Evolutionary conservation across 2,797 vertebrate genomes (phyloP), one percentile per base, ranked within the genome.

Genomic region (Schizothorax lantsangensis): DNA sequence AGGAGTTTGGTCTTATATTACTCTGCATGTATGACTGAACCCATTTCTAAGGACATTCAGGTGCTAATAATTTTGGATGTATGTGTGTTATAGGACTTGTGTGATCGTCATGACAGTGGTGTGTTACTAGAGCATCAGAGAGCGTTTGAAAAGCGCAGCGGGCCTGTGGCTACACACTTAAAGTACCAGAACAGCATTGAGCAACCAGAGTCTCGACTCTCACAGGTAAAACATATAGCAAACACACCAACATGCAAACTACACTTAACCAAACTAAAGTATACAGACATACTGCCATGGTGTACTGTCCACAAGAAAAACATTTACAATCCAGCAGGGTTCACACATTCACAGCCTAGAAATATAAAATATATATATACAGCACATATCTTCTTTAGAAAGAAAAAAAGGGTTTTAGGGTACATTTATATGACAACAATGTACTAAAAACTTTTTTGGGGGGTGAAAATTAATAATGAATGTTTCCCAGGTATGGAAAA

Each of bases 71-170:
- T 21, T 47, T 75, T 90, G 69, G 30, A 3, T 59, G 11, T 52
- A 4, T 84, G 11, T 69, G 43, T 87, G 40, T 75, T 75, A 23
- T 68, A 99, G 98, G 98, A 99, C 90, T 95, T 99, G 89, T 99
- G 98, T 6, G 98, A 99, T 91, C 95, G 98, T 21, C 98, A 99
- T 0, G 98, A 99, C 94, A 99, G 97, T 90, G 98, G 98, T 0
- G 96, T 98, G 0, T 93, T 99, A 79, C 97, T 99, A 62, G 98
- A 97, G 91, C 98, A 99, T 92, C 98, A 99, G 95, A 94, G 96
- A 54, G 97, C 97, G 0, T 92, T 99, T 94, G 97, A 98, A 93
- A 99, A 97, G 91, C 98, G 98, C 90, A 94, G 97, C 21, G 87
- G 98, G 92, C 95, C 96, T 87, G 79, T 81, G 79, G 79, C 43